A percentile compares a stretch with the other conserved stretches of the same genome.
phyloP scores from a whole-genome alignment of 64 coral and sea anemone genomes.

The Orbicella faveolata region DNA sequence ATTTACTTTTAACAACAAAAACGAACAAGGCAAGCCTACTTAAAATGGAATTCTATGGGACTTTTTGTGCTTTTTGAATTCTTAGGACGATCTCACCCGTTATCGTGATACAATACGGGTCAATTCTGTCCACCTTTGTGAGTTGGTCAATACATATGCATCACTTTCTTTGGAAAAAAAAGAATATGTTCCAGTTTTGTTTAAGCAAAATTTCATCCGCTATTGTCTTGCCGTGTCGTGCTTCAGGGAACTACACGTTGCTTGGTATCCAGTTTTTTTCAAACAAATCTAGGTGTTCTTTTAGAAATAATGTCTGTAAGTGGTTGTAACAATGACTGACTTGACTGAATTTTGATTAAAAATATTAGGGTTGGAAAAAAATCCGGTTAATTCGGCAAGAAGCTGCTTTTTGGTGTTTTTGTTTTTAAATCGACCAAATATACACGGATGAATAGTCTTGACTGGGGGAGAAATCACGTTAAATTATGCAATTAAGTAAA shows the following conservation, averaged over 20 bases:
- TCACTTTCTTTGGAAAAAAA: not conserved
- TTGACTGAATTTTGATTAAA: too few relatives aligned
- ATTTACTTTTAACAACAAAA: too few relatives aligned
- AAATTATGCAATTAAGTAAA: conserved; percentile 2
- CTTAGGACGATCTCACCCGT: not conserved
- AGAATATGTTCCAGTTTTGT: not conserved
- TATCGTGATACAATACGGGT: not conserved
- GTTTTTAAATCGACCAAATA: not conserved
- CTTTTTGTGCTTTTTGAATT: not conserved
- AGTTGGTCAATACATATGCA: not conserved
- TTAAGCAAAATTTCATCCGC: not conserved
- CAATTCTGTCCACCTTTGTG: not conserved
- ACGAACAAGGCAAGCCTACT: too few relatives aligned
- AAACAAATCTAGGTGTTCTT: not conserved
- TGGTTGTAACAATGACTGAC: too few relatives aligned
- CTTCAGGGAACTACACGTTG: not conserved
- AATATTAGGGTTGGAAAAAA: too few relatives aligned
- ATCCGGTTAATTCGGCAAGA: too few relatives aligned
- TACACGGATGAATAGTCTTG: not conserved
- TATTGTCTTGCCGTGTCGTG: not conserved
- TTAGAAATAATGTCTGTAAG: not conserved
- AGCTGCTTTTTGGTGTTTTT: too few relatives aligned
- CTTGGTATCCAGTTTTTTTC: not conserved
- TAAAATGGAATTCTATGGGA: not conserved
- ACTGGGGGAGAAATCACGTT: not conserved